Percentiles rank a stretch among this genome's conserved stretches.
These are phyloP conservation scores for Aphaenogaster rudis DNA, from an alignment of 1,140 invertebrate species.

Conservation along the genomic window DNA sequence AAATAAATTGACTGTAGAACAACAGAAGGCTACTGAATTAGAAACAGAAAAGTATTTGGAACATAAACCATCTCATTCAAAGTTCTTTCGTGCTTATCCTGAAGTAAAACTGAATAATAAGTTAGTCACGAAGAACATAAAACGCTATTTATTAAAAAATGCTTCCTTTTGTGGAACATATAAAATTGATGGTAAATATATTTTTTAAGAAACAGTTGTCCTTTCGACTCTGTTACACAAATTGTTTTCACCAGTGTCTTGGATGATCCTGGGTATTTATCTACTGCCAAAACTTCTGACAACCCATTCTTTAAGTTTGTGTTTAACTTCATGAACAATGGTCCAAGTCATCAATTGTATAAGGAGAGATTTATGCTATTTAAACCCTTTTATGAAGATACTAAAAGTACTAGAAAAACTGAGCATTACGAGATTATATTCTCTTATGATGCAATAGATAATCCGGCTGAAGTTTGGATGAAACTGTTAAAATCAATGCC, in stretches of 20 bases:
- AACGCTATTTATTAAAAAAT: conserved; percentile 19
- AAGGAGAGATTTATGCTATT: background rate
- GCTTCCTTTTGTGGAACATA: background rate
- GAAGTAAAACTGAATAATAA: background rate
- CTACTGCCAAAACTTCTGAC: background rate
- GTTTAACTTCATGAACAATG: background rate
- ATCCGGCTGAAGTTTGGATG: background rate
- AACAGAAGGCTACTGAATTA: background rate
- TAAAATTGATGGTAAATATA: conserved; percentile 16
- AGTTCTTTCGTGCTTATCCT: background rate
- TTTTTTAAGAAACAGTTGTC: background rate
- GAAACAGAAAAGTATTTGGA: background rate
- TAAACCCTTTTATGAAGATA: background rate
- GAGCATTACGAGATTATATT: background rate
- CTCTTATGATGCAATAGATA: conserved; percentile 7
- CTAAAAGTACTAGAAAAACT: background rate
- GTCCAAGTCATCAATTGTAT: background rate
- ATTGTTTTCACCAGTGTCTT: background rate
- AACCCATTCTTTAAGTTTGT: background rate
- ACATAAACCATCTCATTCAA: conserved; percentile 2
- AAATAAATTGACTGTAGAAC: background rate
- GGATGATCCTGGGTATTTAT: background rate
- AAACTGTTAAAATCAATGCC: background rate
- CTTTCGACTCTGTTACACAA: background rate
- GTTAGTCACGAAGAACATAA: background rate